These are phyloP conservation scores for Napeogenes sylphis DNA, from an alignment of 2,888 invertebrate genomes.

Conservation along the genomic window DNA sequence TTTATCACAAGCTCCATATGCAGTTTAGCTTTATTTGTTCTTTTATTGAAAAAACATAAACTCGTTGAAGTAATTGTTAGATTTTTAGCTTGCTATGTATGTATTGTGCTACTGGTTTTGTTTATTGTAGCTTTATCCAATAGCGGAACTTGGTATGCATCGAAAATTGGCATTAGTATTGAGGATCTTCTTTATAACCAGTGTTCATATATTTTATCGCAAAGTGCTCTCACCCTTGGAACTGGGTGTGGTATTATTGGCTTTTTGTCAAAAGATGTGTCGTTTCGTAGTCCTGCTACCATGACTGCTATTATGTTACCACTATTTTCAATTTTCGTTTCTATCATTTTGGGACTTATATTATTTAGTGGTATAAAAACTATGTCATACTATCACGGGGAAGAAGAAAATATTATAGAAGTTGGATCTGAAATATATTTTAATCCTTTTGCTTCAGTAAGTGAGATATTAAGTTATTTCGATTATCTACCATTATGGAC, in stretches of 20 bases:
- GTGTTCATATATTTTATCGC: conserved; percentile 40
- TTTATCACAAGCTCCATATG: conserved; percentile 40
- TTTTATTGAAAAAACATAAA: conserved; percentile 54
- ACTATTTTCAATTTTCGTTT: conserved; percentile 47
- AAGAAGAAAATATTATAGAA: conserved; percentile 61
- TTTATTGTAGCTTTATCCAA: conserved; percentile 56
- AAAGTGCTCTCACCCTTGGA: conserved; percentile 51
- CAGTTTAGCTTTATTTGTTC: conserved; percentile 44
- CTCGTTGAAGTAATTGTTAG: conserved; percentile 47
- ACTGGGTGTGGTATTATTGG: conserved; percentile 56
- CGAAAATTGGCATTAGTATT: conserved; percentile 44
- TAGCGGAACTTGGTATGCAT: conserved; percentile 59
- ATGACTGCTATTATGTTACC: conserved; percentile 58
- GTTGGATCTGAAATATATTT: conserved; percentile 49
- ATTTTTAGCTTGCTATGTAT: conserved; percentile 44
- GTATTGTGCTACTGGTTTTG: conserved; percentile 45
- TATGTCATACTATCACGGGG: conserved; percentile 65
- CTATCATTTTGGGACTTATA: conserved; percentile 48
- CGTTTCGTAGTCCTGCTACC: conserved; percentile 64
- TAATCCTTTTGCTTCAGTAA: conserved; percentile 49
- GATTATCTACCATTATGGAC: conserved; percentile 52
- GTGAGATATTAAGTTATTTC: conserved; percentile 61
- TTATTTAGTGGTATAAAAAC: conserved; percentile 58
- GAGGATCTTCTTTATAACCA: conserved; percentile 36
- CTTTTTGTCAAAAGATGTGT: conserved; percentile 51